A percentile compares a stretch with the other conserved stretches of the same genome.
Conservation (phyloP, 2,888 invertebrate genomes). For the Lasioglossum pauxillum region DNA sequence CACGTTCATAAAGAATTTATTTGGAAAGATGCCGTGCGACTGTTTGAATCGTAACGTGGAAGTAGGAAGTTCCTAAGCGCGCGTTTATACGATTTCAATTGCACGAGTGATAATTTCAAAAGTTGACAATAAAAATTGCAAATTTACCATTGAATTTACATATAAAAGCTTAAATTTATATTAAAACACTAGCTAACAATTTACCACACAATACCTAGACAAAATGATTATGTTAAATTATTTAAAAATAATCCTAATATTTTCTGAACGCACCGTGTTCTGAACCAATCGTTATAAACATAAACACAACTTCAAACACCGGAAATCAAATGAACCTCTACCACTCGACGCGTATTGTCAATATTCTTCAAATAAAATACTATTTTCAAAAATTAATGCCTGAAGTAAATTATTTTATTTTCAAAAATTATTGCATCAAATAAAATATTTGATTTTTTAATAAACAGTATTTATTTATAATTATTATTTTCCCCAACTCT, state of each 20-base stretch:
- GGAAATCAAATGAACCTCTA: not conserved
- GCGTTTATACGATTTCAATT: slow-evolving; percentile 21
- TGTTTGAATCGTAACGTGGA: not conserved
- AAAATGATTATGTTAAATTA: slow-evolving; percentile 47
- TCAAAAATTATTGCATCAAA: no score
- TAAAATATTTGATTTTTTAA: no score
- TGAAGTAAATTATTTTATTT: no score
- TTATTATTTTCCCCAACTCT: no score
- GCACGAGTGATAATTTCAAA: not conserved
- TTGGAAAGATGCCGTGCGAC: not conserved
- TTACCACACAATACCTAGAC: not conserved
- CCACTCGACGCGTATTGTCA: no score
- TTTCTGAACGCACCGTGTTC: not conserved
- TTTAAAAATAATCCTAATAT: not conserved
- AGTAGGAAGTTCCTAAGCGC: not conserved
- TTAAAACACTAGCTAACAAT: not conserved
- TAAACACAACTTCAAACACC: not conserved
- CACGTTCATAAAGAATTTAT: not conserved
- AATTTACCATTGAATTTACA: not conserved
- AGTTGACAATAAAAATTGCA: slow-evolving; percentile 9
- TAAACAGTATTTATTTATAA: no score
- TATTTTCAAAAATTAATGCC: no score
- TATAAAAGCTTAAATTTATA: not conserved
- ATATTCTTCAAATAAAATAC: no score
- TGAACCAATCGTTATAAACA: not conserved